A percentile compares a stretch with the other conserved stretches of the same genome.
Evolutionary conservation across 2,797 vertebrate species (phyloP).

Genomic region (Ciconia nigra): DNA sequence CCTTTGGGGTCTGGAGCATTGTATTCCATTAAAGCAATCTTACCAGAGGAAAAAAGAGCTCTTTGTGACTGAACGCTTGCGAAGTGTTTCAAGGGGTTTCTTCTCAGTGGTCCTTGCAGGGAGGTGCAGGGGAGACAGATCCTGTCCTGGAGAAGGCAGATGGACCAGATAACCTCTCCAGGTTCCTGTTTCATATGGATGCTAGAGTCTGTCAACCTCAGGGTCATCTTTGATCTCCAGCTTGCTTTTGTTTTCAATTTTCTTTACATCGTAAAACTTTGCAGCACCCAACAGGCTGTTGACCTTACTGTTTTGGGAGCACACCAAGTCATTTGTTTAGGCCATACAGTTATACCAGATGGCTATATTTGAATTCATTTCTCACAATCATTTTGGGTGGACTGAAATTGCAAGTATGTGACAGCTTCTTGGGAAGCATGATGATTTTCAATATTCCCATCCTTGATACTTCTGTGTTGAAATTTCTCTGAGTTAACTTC

Average conservation of each 20-base stretch:
- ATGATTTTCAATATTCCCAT: neutral
- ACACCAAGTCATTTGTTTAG: neutral
- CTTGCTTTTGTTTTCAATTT: conserved; percentile 52
- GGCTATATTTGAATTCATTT: neutral
- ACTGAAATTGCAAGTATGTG: neutral
- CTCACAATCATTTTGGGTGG: neutral
- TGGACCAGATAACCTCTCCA: neutral
- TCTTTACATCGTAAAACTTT: neutral
- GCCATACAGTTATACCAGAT: neutral
- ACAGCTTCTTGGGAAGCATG: neutral
- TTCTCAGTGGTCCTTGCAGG: neutral
- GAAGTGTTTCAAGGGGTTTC: neutral
- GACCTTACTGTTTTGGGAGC: conserved; percentile 5
- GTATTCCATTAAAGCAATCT: neutral
- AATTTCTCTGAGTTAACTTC: neutral
- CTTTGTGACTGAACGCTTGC: neutral
- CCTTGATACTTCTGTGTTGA: neutral
- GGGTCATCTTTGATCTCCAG: conserved; percentile 46
- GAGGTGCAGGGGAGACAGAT: neutral
- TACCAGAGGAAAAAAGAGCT: neutral
- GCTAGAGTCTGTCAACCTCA: neutral
- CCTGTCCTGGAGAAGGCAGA: conserved; percentile 14
- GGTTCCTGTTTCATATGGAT: neutral
- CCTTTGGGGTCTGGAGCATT: neutral
- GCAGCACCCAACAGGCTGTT: neutral